Base-by-base conservation (phyloP, 2,888 invertebrate genomes). In the Asteroscopus sphinx region DNA sequence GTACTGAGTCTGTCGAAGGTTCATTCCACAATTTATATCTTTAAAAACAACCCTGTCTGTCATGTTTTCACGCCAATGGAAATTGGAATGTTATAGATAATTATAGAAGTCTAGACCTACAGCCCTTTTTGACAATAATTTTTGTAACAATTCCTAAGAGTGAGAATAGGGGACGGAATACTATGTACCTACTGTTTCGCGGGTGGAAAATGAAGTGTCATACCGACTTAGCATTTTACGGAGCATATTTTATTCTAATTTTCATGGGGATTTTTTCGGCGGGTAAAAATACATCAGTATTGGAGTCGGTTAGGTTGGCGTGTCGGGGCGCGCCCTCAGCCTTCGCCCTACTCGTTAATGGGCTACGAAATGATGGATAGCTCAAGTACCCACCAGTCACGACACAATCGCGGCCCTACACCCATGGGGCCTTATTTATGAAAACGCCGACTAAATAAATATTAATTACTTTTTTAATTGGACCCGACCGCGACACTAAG, bases 351-450 rank as follows among this genome's bases (percentile, higher is more conserved):
- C 78, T 80, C 81, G 80, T 76, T 92, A 92, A 91, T 90, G 86
- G 88, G 83, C 80, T 76, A 80, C 82, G 76, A 82, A 85, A 88
- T 92, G 92, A 92, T 91, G 89, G 90, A 91, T 91, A 77, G 81
- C 82, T 74, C 69, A 76, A 82, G 79, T 82, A 81, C 80, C 70
- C 82, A 78, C 21, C 3, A 21, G 21, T 21, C 21, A 21, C 81
- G 80, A 76, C 79, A 81, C 78, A 82, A 83, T 82, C 78, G 68
- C 70, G 53, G 56, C 69, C 73, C 81, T 68, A 83, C 82, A 80
- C 76, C 78, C 75, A 76, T 68, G 61, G 68, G 77, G 68, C 74
- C 66, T 71, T 79, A 67, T 80, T 77, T 72, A 77, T 68, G 56
- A 55, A 68, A 61, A 51, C 44, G 51, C 46, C 42, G 42, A 25